Conservation (phyloP, 2,113 vertebrate genomes). For the Turnix velox region DNA sequence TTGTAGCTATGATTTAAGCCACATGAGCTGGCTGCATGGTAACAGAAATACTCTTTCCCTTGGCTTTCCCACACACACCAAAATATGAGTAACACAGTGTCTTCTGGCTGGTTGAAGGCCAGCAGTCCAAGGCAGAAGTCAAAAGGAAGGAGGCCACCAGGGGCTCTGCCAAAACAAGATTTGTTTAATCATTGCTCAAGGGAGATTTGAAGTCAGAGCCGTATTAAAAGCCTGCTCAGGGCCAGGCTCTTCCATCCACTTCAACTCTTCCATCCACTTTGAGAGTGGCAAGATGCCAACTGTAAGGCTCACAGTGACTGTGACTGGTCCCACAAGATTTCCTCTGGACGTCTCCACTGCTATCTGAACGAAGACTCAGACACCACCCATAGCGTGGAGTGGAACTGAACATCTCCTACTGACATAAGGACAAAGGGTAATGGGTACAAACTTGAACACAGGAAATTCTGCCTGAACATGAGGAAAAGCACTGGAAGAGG, state of each 20-base stretch:
- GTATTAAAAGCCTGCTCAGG: rapidly evolving
- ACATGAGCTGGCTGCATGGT: conserved; percentile 15
- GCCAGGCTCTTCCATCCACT: rapidly evolving
- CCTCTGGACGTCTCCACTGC: not conserved
- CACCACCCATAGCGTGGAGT: rapidly evolving
- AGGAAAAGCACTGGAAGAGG: not conserved
- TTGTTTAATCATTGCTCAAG: not conserved
- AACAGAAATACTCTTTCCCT: not conserved
- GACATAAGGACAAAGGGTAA: not conserved
- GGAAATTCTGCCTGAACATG: not conserved
- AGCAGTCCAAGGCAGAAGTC: not conserved
- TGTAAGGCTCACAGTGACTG: not conserved
- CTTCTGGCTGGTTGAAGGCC: not conserved
- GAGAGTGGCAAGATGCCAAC: not conserved
- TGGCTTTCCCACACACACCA: not conserved
- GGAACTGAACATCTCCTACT: not conserved
- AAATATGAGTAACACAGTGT: not conserved
- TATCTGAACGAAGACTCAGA: rapidly evolving
- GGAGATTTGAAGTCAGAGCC: not conserved
- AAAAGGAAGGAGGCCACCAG: not conserved
- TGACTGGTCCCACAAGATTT: not conserved
- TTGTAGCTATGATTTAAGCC: conserved; percentile 24
- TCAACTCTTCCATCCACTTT: not conserved
- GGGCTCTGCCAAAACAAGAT: not conserved
- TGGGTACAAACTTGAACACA: not conserved